Evolutionary conservation across 1,140 invertebrate genomes (phyloP).

Genomic region (Monochamus saltuarius): DNA sequence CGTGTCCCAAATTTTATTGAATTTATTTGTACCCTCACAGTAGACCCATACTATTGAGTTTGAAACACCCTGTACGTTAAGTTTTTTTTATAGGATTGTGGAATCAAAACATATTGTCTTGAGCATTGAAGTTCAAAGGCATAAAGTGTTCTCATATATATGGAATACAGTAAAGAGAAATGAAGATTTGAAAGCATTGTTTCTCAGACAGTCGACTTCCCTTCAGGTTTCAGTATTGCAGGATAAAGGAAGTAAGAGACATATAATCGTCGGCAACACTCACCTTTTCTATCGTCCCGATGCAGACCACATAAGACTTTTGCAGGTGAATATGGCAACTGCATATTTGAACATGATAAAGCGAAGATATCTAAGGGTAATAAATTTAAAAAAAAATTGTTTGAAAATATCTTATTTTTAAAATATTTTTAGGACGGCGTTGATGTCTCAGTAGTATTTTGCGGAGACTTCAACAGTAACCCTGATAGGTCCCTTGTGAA

Average conservation of each 20-base stretch:
- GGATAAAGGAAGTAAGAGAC: conserved; percentile 59
- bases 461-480: conserved; percentile 85
- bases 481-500: conserved; percentile 79
- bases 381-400: not conserved
- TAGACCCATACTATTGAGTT: too few species aligned
- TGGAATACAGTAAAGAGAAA: conserved; percentile 64
- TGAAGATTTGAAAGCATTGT: conserved; percentile 58
- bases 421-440: not conserved
- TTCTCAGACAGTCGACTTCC: conserved; percentile 65
- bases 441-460: conserved; percentile 61
- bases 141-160: conserved; percentile 58
- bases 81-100: conserved; percentile 17
- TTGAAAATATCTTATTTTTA: not conserved
- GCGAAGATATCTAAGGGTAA: conserved; percentile 50
- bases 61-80: too few species aligned
- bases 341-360: conserved; percentile 56
- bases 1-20: too few species aligned
- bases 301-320: conserved; percentile 81
- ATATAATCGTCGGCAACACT: conserved; percentile 78
- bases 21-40: too few species aligned
- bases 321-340: conserved; percentile 70
- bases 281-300: conserved; percentile 92
- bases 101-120: conserved; percentile 24
- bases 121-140: conserved; percentile 19
- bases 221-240: conserved; percentile 64